Evolutionary conservation across 2,113 vertebrate species (phyloP), one percentile per base, ranked within the genome.

Genomic region (Chaetodon auriga): DNA sequence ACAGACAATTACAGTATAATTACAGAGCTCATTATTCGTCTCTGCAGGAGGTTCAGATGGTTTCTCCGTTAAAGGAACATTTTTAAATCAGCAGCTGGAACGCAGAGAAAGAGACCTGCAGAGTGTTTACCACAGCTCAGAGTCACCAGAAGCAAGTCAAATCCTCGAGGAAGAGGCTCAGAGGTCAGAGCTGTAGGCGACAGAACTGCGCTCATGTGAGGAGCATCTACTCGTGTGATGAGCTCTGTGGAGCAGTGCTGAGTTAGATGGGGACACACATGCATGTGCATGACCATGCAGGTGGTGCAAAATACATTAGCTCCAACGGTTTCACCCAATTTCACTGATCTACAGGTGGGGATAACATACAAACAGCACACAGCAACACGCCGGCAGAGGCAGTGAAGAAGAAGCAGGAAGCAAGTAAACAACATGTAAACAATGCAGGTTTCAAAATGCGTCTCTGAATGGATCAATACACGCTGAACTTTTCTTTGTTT

Each of bases 21-120:
- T 83, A 89, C 77, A 57, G 62, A 74, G 64, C 73, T 81, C 63
- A 61, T 86, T 80, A 86, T 83, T 71, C 74, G 72, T 70, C 83
- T 86, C 83, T 54, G 68, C 83, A 25, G 87, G 80, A 66, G 76
- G 53, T 68, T 76, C 68, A 23, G 62, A 80, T 77, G 61, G 23
- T 69, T 72, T 62, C 45, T 68, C 54, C 55, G 45, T 36, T 51
- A 62, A 51, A 68, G 55, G 10, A 60, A 66, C n/a, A 23, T 61
- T 73, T 70, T 82, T 60, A 75, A 66, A 63, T 43, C 61, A 57
- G 60, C 60, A 66, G 65, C 74, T 51, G 75, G 53, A 82, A 51
- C 30, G 55, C 35, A 54, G 12, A 58, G 12, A 43, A 35, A 80
- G 19, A 66, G 46, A 49, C 3, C 3, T 35, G 23, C 35, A 5